Evolutionary conservation across 2,797 vertebrate species (phyloP), one percentile per base, ranked within the genome.

Genomic region (Eremophila alpestris): DNA sequence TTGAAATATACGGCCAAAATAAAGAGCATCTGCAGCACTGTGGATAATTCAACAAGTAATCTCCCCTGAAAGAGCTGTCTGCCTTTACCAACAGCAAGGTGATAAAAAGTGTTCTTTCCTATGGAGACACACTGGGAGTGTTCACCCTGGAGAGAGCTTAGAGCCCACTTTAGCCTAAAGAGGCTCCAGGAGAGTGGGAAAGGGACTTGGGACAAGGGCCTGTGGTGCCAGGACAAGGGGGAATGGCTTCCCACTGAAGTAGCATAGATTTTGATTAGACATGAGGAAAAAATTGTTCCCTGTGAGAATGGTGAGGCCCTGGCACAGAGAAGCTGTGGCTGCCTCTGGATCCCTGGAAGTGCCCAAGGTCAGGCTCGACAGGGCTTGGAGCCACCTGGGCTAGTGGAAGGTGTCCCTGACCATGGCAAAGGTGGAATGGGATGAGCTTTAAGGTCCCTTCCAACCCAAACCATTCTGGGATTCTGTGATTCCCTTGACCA

Each of bases 1-100:
- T 95, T 93, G 96, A 96, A 97, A 96, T 77, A 52, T 81, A 84
- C 0, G 93, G 96, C 93, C 90, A 93, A 96, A 97, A 96, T 95
- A 95, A 97, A 97, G 95, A 97, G 89, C 95, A 89, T 90, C 96
- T 97, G 96, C 8, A 65, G 68, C 40, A 64, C 64, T 71, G 22
- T 7, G 68, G 90, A 62, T 51, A 73, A 92, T 85, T 56, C 67
- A 94, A 92, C 77, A 38, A 58, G 81, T 58, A 5, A 74, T 62
- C 16, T 68, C 32, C 51, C 13, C 73, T 86, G 68, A 68, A 94
- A 88, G 46, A 90, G 59, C 30, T 62, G 32, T 64, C 80, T 90
- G 40, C 48, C 49, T 94, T 82, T 69, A 27, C 68, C 59, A 30
- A 56, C 54, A 94, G 70, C 71, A 80, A 52, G 17, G 32, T 68